phyloP scores from a whole-genome alignment of 2,113 vertebrate genomes.

The Spermophilus dauricus region DNA sequence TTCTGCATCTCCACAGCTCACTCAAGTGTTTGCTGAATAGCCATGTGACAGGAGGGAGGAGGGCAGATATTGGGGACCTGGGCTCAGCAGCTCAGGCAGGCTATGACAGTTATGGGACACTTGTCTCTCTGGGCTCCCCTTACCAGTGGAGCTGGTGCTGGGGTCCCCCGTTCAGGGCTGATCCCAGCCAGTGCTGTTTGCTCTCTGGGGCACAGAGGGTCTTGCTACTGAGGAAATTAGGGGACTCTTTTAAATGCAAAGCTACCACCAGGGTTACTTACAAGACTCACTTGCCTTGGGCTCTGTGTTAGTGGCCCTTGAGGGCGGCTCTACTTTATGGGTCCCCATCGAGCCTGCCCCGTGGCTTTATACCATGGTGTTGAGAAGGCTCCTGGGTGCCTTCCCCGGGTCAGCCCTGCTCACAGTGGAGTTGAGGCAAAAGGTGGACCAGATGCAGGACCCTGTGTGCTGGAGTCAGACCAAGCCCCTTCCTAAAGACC shows the following conservation, averaged over 20 bases:
- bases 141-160: not conserved
- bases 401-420: not conserved
- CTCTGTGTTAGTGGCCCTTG: not conserved
- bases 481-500: too few species aligned
- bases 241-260: not conserved
- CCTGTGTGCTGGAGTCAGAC: not conserved
- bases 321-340: not conserved
- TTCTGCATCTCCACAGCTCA: rapidly evolving
- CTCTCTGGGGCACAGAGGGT: rapidly evolving
- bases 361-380: not conserved
- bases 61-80: not conserved
- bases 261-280: not conserved
- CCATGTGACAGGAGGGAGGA: not conserved
- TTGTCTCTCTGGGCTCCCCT: not conserved
- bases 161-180: not conserved
- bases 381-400: not conserved
- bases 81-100: not conserved
- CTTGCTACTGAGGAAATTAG: not conserved
- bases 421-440: not conserved
- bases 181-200: not conserved
- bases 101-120: not conserved
- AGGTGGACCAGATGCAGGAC: not conserved
- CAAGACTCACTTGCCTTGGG: not conserved
- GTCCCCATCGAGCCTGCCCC: rapidly evolving
- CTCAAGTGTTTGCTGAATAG: not conserved